phyloP scores from a whole-genome alignment of 2,888 invertebrate genomes.

The Gortyna flavago region DNA sequence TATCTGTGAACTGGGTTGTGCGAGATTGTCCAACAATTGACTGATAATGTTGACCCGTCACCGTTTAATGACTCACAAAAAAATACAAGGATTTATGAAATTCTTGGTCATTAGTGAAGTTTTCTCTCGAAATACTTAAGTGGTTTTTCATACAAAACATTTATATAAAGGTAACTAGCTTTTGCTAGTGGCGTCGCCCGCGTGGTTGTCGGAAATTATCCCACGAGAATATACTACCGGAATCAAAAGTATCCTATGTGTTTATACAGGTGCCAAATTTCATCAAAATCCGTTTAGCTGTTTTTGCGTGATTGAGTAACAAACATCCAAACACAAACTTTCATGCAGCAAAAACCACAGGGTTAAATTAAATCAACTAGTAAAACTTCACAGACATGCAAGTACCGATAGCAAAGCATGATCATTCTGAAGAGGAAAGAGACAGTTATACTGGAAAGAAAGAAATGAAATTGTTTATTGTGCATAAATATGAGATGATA shows the following conservation, averaged over 20 bases:
- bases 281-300: neutral
- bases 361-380: neutral
- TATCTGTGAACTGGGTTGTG: constrained; percentile 63
- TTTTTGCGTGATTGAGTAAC: neutral
- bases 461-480: too few species aligned
- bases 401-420: neutral
- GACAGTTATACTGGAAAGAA: neutral
- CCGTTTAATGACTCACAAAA: neutral
- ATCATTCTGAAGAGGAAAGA: neutral
- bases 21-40: constrained; percentile 27
- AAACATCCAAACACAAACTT: too few species aligned
- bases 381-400: neutral
- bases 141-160: neutral
- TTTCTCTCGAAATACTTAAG: neutral
- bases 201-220: neutral
- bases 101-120: neutral
- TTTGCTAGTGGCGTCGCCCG: neutral
- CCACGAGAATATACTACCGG: neutral
- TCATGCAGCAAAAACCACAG: too few species aligned
- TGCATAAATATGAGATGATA: too few species aligned
- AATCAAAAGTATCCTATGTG: neutral
- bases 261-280: neutral
- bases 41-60: constrained; percentile 22
- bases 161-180: neutral
- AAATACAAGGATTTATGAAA: neutral